phyloP scores from a whole-genome alignment of 2,113 vertebrate genomes.

The Muntiacus reevesi region DNA sequence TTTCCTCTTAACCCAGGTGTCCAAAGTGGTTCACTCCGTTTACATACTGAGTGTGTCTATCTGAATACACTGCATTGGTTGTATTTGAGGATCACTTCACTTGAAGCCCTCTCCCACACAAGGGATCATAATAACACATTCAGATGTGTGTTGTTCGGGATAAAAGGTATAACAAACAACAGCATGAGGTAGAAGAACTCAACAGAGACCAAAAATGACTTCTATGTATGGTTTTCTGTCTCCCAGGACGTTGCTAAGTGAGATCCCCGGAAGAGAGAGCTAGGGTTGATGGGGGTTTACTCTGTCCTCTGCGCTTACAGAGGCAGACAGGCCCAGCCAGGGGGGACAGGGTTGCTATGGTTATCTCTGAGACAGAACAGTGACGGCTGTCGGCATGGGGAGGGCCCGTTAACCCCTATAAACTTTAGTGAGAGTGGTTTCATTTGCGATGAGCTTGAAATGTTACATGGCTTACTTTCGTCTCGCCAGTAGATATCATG shows the following conservation, averaged over 20 bases:
- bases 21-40: neutral
- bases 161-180: neutral
- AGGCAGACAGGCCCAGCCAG: neutral
- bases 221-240: neutral
- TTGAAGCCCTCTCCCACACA: neutral
- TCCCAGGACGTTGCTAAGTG: neutral
- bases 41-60: neutral
- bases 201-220: neutral
- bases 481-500: neutral
- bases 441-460: conserved; percentile 43
- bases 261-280: neutral
- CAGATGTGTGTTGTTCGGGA: neutral
- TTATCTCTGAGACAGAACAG: neutral
- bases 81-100: neutral
- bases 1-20: neutral
- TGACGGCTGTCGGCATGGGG: conserved; percentile 15
- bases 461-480: neutral
- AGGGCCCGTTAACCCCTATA: conserved; percentile 33
- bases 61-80: neutral
- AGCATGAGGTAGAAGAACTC: neutral
- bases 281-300: rapidly evolving
- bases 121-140: neutral
- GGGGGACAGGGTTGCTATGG: neutral
- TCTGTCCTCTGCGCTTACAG: neutral
- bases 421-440: neutral